Base-by-base conservation (phyloP, 37 sponge, comb jelly and placozoan species). In the Cladorhizidae sp. region DNA sequence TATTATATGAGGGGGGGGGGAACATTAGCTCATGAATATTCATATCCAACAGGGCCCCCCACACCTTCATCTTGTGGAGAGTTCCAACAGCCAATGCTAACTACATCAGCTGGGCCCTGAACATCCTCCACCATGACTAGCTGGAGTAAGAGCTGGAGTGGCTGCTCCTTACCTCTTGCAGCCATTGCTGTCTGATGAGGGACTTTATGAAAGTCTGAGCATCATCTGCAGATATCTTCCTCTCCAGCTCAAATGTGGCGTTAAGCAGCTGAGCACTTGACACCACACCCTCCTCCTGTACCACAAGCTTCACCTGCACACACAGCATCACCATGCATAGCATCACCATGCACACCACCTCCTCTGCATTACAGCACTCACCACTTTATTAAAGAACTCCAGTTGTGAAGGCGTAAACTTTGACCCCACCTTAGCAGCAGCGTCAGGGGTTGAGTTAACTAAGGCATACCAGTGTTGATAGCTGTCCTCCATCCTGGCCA, bases 351-450 rank as follows among this genome's bases (percentile, higher is more conserved):
- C 20, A 54, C 31, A 74, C 14, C 5, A 56, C 3, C 36, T 1
- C 8, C 18, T 49, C 36, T 26, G 31, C 17, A 59, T 12, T 18
- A 59, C 12, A 26, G 5, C 28, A 59, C 56, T 40, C n/a, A 85
- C 86, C 63, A 72, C 64, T 72, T 78, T 85, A 17, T 79, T 83
- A 59, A 89, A 89, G 40, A 83, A 62, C 42, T 83, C 85, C 74
- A 81, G 65, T 43, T 89, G 84, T 6, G 71, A 73, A 22, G 58
- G 75, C 17, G 63, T 74, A 69, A 72, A 89, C 42, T 65, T 70
- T 40, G 84, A 58, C 58, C 67, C 75, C 6, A 89, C 36, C 57
- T 89, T 89, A 0, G 89, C 84, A 20, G 84, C 89, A 22, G 78
- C 75, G 42, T 89, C 89, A n/a, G 64, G 73, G 1, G 57, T 17